A percentile compares a stretch with the other conserved stretches of the same genome.
phyloP scores from a whole-genome alignment of 2,113 vertebrate species.

The Spilogale gracilis region DNA sequence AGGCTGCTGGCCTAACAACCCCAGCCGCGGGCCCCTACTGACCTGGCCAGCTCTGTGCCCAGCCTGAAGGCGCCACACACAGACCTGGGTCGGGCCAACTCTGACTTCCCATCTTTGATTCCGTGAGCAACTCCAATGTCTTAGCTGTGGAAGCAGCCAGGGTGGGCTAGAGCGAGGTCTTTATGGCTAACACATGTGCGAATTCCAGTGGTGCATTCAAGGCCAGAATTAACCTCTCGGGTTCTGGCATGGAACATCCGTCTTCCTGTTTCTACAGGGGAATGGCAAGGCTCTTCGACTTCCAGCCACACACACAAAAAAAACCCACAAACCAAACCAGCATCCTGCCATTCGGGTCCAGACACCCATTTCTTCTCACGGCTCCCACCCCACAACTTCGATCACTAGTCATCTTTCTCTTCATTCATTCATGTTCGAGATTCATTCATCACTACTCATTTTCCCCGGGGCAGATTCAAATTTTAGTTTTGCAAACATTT shows the following conservation, averaged over 20 bases:
- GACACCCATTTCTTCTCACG: not conserved
- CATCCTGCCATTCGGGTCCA: not conserved
- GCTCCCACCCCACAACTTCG: not conserved
- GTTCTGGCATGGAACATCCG: slow-evolving; percentile 33
- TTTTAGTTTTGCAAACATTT: not conserved
- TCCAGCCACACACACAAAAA: not conserved
- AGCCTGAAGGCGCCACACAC: not conserved
- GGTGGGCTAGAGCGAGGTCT: slow-evolving; percentile 64
- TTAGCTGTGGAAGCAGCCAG: not conserved
- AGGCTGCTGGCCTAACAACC: not conserved
- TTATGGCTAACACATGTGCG: slow-evolving; percentile 77
- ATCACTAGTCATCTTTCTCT: not conserved
- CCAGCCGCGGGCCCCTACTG: not conserved
- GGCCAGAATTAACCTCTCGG: slow-evolving; percentile 4
- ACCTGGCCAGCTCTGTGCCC: not conserved
- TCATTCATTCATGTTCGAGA: not conserved
- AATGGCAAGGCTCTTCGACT: not conserved
- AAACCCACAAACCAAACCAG: too few relatives aligned
- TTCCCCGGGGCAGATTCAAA: not conserved
- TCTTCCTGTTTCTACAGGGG: not conserved
- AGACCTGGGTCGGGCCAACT: not conserved
- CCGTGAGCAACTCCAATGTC: slow-evolving; percentile 38
- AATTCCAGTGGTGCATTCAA: slow-evolving; percentile 61
- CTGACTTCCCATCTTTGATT: not conserved
- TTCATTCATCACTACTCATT: not conserved